Evolutionary conservation across 2,797 vertebrate species (phyloP).

Genomic region (Remorina albescens): DNA sequence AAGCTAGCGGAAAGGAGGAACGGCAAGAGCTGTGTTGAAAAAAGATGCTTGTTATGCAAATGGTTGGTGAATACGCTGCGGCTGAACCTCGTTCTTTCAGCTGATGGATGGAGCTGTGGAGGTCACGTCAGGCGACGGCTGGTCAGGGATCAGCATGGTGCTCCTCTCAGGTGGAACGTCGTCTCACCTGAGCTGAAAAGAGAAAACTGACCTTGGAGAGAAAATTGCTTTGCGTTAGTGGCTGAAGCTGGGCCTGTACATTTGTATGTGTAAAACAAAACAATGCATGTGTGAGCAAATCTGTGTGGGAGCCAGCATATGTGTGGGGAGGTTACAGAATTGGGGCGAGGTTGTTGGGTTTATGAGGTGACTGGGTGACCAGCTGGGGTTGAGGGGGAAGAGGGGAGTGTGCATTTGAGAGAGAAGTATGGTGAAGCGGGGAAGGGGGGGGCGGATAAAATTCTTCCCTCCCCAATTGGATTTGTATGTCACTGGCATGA

Average conservation of each 20-base stretch:
- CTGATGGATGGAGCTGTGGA: slow-evolving; percentile 66
- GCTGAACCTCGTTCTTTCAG: slow-evolving; percentile 22
- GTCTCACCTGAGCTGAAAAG: slow-evolving; percentile 57
- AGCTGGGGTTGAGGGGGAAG: slow-evolving; percentile 55
- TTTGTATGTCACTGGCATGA: slow-evolving; percentile 81
- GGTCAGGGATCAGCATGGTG: slow-evolving; percentile 34
- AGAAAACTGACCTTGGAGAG: slow-evolving; percentile 51
- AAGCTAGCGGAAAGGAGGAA: slow-evolving; percentile 46
- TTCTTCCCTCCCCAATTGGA: slow-evolving; percentile 58
- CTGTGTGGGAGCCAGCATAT: slow-evolving; percentile 74
- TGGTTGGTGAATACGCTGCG: slow-evolving; percentile 53
- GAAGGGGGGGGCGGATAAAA: slow-evolving; percentile 10
- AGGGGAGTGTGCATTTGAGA: slow-evolving; percentile 5
- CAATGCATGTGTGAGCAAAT: slow-evolving; percentile 64
- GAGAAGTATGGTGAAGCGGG: slow-evolving; percentile 25
- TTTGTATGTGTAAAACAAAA: slow-evolving; percentile 53
- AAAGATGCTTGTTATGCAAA: slow-evolving; percentile 78
- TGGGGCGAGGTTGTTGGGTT: slow-evolving; percentile 61
- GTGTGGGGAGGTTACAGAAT: slow-evolving; percentile 63
- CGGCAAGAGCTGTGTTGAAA: slow-evolving; percentile 66
- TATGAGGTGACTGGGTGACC: slow-evolving; percentile 67
- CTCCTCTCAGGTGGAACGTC: slow-evolving; percentile 54
- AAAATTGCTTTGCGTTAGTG: slow-evolving; percentile 29
- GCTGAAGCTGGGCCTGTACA: slow-evolving; percentile 11
- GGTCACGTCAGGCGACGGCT: slow-evolving; percentile 67